Evolutionary conservation across 2,113 vertebrate species (phyloP).

Genomic region (Etheostoma spectabile): DNA sequence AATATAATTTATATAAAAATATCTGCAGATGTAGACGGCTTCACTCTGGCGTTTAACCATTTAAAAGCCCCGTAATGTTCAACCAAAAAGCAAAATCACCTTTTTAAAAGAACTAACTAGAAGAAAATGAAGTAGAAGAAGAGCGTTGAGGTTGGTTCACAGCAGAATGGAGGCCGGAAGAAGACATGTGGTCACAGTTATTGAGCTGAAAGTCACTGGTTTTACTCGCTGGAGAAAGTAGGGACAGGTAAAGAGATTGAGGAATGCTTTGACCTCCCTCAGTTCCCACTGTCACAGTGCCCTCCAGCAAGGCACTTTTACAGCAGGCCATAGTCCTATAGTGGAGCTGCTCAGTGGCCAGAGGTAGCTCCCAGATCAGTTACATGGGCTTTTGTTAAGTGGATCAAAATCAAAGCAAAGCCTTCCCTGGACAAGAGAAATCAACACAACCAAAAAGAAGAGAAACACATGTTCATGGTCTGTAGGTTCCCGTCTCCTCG

Average conservation of each 20-base stretch:
- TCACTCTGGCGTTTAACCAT: neutral
- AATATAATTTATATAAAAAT: slow-evolving; percentile 29
- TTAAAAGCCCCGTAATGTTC: slow-evolving; percentile 10
- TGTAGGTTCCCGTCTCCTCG: neutral
- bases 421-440: slow-evolving; percentile 30
- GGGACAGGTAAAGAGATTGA: slow-evolving; percentile 6
- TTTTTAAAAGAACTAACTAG: slow-evolving; percentile 18
- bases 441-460: neutral
- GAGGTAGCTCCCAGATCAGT: slow-evolving; percentile 38
- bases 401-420: slow-evolving; percentile 38
- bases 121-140: neutral
- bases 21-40: slow-evolving; percentile 22
- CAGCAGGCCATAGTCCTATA: slow-evolving; percentile 58
- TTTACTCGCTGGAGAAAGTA: slow-evolving; percentile 41
- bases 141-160: slow-evolving; percentile 18
- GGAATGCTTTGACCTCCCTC: slow-evolving; percentile 44
- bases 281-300: slow-evolving; percentile 45
- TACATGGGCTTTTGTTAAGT: slow-evolving; percentile 4
- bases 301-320: slow-evolving; percentile 76
- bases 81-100: slow-evolving; percentile 12
- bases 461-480: neutral
- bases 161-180: slow-evolving; percentile 42
- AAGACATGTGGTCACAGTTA: slow-evolving; percentile 57
- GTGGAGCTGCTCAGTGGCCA: slow-evolving; percentile 28
- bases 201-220: slow-evolving; percentile 43